These are phyloP conservation scores for Presbytis comata DNA, from an alignment of 2,797 vertebrate genomes.

Conservation along the genomic window DNA sequence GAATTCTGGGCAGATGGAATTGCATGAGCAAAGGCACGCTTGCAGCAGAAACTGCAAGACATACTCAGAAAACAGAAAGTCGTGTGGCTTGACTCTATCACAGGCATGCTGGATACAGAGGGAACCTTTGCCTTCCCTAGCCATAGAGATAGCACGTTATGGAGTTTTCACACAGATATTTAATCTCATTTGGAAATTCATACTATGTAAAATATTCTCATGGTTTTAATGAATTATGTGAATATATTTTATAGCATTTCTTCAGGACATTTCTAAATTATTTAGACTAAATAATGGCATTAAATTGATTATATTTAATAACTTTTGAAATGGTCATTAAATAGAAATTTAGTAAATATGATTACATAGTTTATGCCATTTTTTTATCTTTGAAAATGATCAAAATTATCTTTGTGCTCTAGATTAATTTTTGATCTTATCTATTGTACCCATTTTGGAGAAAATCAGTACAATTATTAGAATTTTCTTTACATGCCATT, in stretches of 20 bases:
- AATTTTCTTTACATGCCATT: not conserved
- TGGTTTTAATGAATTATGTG: not conserved
- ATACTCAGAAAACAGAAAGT: not conserved
- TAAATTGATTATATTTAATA: constrained; percentile 1
- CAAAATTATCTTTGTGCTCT: not conserved
- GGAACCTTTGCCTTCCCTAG: not conserved
- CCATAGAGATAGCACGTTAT: not conserved
- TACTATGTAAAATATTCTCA: not conserved
- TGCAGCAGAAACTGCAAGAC: not conserved
- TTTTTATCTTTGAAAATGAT: constrained; percentile 10
- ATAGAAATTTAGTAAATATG: not conserved
- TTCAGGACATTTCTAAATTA: constrained; percentile 30
- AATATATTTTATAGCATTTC: constrained; percentile 36
- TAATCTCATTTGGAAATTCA: not conserved
- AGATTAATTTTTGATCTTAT: not conserved
- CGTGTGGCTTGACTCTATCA: not conserved
- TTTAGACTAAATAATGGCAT: constrained; percentile 2
- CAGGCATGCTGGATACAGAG: not conserved
- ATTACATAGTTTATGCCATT: not conserved
- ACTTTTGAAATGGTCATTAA: constrained; percentile 16
- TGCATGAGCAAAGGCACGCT: not conserved
- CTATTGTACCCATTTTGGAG: not conserved
- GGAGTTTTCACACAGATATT: not conserved
- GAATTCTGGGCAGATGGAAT: not conserved
- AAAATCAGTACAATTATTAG: not conserved